Base-by-base conservation (phyloP, 37 sponge, comb jelly and placozoan genomes). In the Oopsacas minuta region DNA sequence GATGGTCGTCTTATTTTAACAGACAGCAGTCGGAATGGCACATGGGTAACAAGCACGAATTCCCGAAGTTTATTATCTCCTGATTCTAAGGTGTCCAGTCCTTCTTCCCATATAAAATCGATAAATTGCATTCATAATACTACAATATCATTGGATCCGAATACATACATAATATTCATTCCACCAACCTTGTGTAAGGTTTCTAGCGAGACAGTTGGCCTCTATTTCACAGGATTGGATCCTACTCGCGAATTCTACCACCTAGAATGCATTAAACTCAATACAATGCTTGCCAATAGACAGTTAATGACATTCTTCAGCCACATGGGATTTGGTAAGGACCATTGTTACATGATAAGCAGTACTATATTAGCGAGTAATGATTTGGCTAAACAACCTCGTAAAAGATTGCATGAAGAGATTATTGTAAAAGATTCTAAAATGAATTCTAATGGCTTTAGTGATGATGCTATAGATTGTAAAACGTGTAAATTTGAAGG, bases 241-340 rank as follows among this genome's bases (percentile, higher is more conserved):
- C 28, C 75, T 10, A 61, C 20, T 3, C 20, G 30, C 20, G 75
- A 61, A 61, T 61, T 61, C 75, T 61, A 61, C 28, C 75, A 61
- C 30, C 75, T 61, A 3, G 75, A 61, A n/a, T 61, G 75, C 30
- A 61, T 61, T 32, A 61, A 61, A 12, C 75, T 20, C 30, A 3
- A 61, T 10, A 32, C 75, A 20, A 61, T 61, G 75, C 75, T 61
- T 10, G 75, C 22, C 32, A 61, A 61, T 61, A 61, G 75, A 61
- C 75, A 61, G 75, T 34, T 61, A 34, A 61, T 61, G 75, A 61
- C 75, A 61, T 61, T 61, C 75, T 61, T 61, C 75, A 61, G 1
- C 28, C 75, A 61, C 30, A 61, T 61, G 75, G 30, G 75, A 25
- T 10, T 61, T 61, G 75, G 75, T 5, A 61, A 12, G 22, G 75